A percentile compares a stretch with the other conserved stretches of the same genome.
Evolutionary conservation across 2,113 vertebrate species (phyloP).

Genomic region (Phoxinus phoxinus): DNA sequence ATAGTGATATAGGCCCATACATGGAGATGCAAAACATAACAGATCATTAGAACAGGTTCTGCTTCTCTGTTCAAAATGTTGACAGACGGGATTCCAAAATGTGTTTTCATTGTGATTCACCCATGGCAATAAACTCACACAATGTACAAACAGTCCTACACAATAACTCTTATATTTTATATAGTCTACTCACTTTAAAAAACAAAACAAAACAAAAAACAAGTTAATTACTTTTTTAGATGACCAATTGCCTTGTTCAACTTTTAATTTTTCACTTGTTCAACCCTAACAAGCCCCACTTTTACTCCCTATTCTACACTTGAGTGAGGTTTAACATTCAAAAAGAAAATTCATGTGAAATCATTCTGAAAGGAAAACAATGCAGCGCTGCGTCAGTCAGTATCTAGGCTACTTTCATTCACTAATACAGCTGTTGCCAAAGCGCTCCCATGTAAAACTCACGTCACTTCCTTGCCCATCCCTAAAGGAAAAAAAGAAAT

Average conservation of each 20-base stretch:
- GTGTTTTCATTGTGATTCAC: conserved; percentile 23
- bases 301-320: background rate
- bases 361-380: background rate
- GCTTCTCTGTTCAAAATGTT: conserved; percentile 22
- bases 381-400: background rate
- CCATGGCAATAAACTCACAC: conserved; percentile 10
- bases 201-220: background rate
- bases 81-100: conserved; percentile 39
- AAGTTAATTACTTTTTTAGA: too few relatives aligned
- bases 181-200: background rate
- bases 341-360: background rate
- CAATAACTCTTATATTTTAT: background rate
- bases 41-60: background rate
- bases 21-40: background rate
- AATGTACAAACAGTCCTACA: background rate
- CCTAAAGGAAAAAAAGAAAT: conserved; percentile 77
- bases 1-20: background rate
- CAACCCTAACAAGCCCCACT: background rate
- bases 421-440: background rate
- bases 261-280: background rate
- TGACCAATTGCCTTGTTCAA: background rate
- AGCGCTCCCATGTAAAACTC: conserved; percentile 46
- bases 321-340: background rate
- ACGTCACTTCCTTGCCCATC: conserved; percentile 85
- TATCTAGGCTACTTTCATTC: background rate